A percentile compares a stretch with the other conserved stretches of the same genome.
These are phyloP conservation scores for Pelobates cultripes DNA, from an alignment of 2,797 vertebrate genomes.

Conservation along the genomic window DNA sequence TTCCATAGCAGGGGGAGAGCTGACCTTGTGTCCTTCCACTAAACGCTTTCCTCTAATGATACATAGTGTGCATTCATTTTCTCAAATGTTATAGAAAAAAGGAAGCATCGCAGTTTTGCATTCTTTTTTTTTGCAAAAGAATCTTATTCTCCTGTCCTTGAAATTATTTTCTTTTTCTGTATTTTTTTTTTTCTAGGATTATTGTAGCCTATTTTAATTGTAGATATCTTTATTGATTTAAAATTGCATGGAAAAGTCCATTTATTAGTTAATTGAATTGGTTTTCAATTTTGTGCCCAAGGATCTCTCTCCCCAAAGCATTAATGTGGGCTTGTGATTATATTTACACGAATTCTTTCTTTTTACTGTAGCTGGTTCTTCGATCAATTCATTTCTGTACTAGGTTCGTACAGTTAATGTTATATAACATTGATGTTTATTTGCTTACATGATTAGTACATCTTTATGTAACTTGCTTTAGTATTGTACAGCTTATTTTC, in stretches of 20 bases:
- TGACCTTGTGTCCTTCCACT: conserved; percentile 23
- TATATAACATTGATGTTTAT: no score
- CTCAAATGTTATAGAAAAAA: background rate
- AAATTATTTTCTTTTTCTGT: background rate
- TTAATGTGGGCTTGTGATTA: background rate
- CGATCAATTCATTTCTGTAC: no score
- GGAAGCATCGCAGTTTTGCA: background rate
- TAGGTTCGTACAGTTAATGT: no score
- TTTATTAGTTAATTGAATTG: background rate
- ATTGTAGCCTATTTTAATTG: background rate
- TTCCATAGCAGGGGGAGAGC: background rate
- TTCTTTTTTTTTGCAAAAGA: background rate
- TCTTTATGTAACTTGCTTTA: no score
- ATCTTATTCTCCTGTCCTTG: background rate
- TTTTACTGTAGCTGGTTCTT: no score
- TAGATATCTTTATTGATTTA: background rate
- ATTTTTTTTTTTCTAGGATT: background rate
- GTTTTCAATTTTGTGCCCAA: background rate
- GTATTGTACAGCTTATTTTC: no score
- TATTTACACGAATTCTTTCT: background rate
- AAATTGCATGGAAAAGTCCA: background rate
- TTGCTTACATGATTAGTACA: no score
- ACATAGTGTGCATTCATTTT: background rate
- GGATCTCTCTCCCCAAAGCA: background rate
- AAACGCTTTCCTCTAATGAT: background rate